Conservation (phyloP, 2,888 invertebrate species). For the Tortrix viridana region DNA sequence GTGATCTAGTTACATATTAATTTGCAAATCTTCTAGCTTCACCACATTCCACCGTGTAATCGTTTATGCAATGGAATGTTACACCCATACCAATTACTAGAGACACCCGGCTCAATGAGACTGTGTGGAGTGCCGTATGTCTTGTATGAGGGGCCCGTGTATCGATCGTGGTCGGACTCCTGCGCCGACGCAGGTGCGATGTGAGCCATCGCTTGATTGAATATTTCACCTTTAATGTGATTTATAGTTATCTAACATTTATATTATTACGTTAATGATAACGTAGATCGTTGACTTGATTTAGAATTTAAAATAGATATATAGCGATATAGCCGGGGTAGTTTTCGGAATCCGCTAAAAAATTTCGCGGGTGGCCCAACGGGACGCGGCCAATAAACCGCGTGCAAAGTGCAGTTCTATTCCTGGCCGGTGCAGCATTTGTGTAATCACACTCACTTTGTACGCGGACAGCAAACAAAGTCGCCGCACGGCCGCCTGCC, state of each 20-base stretch:
- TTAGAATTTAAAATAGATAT: background rate
- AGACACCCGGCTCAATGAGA: conserved; percentile 48
- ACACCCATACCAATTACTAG: conserved; percentile 61
- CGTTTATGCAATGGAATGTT: conserved; percentile 65
- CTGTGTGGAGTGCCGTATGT: conserved; percentile 38
- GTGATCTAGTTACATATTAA: conserved; percentile 59
- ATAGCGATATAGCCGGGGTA: background rate
- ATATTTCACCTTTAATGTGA: conserved; percentile 45
- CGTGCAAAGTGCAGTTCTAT: conserved; percentile 60
- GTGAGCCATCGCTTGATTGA: conserved; percentile 51
- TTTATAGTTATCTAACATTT: conserved; percentile 5
- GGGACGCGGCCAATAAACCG: conserved; percentile 46
- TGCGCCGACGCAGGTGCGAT: conserved; percentile 50
- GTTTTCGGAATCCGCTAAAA: conserved; percentile 5
- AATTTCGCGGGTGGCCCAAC: conserved; percentile 9
- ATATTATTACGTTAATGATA: no score
- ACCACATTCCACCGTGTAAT: conserved; percentile 69
- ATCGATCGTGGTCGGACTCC: conserved; percentile 42
- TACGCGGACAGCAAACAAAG: conserved; percentile 13
- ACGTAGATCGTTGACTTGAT: no score
- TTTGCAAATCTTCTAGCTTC: conserved; percentile 73
- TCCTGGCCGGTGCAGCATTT: conserved; percentile 48
- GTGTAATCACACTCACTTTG: conserved; percentile 37
- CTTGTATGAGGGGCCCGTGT: conserved; percentile 22
- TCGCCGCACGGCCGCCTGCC: background rate